These are phyloP conservation scores for Siniperca obscura DNA, from an alignment of 2,797 vertebrate genomes.

Conservation along the genomic window DNA sequence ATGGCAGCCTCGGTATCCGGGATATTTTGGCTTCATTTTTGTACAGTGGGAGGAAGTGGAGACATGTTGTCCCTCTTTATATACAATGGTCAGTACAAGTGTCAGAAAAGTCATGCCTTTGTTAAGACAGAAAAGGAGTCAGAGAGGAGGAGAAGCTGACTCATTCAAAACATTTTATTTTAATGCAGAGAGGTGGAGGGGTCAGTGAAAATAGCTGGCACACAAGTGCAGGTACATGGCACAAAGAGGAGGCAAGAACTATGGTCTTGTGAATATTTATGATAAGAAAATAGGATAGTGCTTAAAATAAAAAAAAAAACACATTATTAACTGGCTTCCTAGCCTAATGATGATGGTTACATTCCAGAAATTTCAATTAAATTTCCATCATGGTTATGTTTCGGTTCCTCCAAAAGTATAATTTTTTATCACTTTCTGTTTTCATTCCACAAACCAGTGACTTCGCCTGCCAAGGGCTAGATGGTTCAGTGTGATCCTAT, in stretches of 20 bases:
- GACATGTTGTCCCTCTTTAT: too few species aligned
- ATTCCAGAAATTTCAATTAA: conserved; percentile 16
- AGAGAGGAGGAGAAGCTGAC: not conserved
- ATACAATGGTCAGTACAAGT: not conserved
- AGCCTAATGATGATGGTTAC: not conserved
- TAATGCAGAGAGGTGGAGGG: not conserved
- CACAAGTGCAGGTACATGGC: not conserved
- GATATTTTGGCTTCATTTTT: too few species aligned
- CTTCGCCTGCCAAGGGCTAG: not conserved
- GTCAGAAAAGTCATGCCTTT: not conserved
- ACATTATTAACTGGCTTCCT: not conserved
- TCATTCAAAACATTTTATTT: conserved; percentile 6
- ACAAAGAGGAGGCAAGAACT: conserved; percentile 1
- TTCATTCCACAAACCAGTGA: conserved; percentile 7
- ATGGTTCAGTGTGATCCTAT: not conserved
- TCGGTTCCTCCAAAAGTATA: not conserved
- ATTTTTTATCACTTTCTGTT: conserved; percentile 6
- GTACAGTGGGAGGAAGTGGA: too few species aligned
- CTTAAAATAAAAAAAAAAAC: not conserved
- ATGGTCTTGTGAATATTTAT: not conserved
- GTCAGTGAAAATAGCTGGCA: not conserved
- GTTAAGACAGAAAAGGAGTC: not conserved
- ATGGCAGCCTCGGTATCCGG: too few species aligned
- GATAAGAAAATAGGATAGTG: not conserved
- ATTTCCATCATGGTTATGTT: not conserved